Evolutionary conservation across 2,113 vertebrate genomes (phyloP), one percentile per base, ranked within the genome.

Genomic region (Morone chrysops): DNA sequence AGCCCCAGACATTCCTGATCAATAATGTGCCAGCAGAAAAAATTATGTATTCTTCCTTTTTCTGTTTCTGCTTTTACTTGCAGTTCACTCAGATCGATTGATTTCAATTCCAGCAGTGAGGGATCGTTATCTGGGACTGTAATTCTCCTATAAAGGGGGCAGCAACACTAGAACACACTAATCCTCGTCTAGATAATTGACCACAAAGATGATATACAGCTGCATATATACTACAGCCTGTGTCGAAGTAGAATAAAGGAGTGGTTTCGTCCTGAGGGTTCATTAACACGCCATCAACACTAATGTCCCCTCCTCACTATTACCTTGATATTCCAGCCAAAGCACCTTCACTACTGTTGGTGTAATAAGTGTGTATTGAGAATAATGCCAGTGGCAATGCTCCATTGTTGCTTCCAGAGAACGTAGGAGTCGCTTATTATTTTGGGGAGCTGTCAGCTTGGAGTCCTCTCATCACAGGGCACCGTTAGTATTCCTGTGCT

Each of bases 1-100:
- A 80, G 60, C 31, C 41, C 67, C n/a, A 81, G 89, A 90, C 67
- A 70, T 71, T 61, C 11, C 60, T 60, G 56, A 92, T 93, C 89
- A 80, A 92, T 93, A 90, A 75, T 56, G 63, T 73, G 61, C 84
- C 60, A 40, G 40, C 12, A 41, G 50, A 45, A 74, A 89, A 85
- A 56, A 22, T n/a, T 7, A 79, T 83, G 68, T 18, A 69, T 73
- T 87, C 69, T 69, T n/a, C 50, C 62, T 74, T 77, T 87, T 82
- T 78, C 7, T 85, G 40, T 80, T 79, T 81, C 76, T 57, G 2
- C 48, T 78, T 87, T 48, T 36, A 63, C 40, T 75, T 68, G 56
- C 53, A n/a, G 48, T 59, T 86, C 0, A 7, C 54, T 66, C 65
- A 57, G 69, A 89, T 91, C 51, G 8, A 91, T 89, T 50, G 43